phyloP scores from a whole-genome alignment of 2,113 vertebrate species.

The Labeo rohita region DNA sequence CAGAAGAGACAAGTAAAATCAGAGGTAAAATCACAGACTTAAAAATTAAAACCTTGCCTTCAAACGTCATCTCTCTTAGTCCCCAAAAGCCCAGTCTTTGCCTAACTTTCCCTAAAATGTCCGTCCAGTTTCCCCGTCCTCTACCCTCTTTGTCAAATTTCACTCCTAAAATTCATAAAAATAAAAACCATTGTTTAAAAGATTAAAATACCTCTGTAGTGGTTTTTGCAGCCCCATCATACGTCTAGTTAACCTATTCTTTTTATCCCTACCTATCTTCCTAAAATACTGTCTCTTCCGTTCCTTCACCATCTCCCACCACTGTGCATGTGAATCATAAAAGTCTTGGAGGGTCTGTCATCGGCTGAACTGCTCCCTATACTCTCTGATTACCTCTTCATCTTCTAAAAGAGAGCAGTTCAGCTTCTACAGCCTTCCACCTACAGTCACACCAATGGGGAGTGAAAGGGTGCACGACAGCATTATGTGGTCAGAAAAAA shows the following conservation, averaged over 20 bases:
- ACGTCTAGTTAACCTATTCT: not conserved
- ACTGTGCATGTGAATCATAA: conserved; percentile 14
- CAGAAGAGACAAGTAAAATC: conserved; percentile 5
- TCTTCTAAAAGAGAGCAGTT: conserved; percentile 41
- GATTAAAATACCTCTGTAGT: too few species aligned
- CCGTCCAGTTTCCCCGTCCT: not conserved
- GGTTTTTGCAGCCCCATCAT: not conserved
- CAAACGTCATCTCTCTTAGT: conserved; percentile 34
- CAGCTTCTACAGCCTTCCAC: conserved; percentile 47
- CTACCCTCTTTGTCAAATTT: not conserved
- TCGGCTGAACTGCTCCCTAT: not conserved
- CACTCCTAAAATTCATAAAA: too few species aligned
- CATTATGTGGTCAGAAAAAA: not conserved
- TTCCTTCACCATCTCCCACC: conserved; percentile 47
- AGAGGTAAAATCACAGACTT: conserved; percentile 48
- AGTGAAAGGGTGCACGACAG: conserved; percentile 33
- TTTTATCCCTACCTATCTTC: not conserved
- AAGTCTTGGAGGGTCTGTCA: conserved; percentile 33
- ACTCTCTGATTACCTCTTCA: not conserved
- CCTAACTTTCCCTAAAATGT: conserved; percentile 26
- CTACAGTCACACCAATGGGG: not conserved
- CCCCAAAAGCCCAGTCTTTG: conserved; percentile 38
- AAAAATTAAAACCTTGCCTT: conserved; percentile 52
- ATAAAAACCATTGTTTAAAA: too few species aligned
- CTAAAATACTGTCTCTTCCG: conserved; percentile 16